phyloP scores from a whole-genome alignment of 2,888 invertebrate species.

The Coenonympha glycerion region DNA sequence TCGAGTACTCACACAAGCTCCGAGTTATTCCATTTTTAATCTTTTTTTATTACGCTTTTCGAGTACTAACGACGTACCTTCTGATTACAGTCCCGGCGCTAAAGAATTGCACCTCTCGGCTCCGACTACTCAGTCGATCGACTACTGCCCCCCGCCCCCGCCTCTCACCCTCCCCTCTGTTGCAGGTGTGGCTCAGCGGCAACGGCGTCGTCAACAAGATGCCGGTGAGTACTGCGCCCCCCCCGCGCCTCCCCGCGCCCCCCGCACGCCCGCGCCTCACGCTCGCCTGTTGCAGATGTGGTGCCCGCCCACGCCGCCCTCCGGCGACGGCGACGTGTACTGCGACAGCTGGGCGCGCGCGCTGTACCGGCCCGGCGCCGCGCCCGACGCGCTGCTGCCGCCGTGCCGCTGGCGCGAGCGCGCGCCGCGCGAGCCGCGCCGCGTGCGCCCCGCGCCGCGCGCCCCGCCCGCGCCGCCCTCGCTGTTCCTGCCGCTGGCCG shows the following conservation, averaged over 20 bases:
- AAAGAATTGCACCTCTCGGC: no score
- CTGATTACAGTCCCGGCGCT: no score
- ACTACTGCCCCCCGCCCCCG: background rate
- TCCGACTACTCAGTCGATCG: no score
- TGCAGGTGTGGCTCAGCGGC: slow-evolving; percentile 86
- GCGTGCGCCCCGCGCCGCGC: slow-evolving; percentile 78
- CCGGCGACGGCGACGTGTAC: slow-evolving; percentile 93
- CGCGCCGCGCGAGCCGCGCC: slow-evolving; percentile 71
- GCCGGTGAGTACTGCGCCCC: slow-evolving; percentile 84
- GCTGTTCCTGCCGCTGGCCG: slow-evolving; percentile 82
- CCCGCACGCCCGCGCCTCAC: slow-evolving; percentile 12
- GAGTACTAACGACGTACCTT: no score
- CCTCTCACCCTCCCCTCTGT: background rate
- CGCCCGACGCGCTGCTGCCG: slow-evolving; percentile 84
- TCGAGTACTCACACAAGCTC: no score
- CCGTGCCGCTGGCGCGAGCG: slow-evolving; percentile 79
- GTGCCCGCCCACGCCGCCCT: slow-evolving; percentile 97
- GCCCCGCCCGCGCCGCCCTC: slow-evolving; percentile 86
- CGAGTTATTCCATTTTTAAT: no score
- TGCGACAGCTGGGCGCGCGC: slow-evolving; percentile 89
- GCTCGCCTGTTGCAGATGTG: slow-evolving; percentile 82
- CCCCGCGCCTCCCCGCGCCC: background rate
- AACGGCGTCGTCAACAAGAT: slow-evolving; percentile 79
- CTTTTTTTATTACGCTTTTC: no score
- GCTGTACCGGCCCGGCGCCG: slow-evolving; percentile 84